Evolutionary conservation across 2,888 invertebrate genomes (phyloP).

Genomic region (Hypercompe scribonia): DNA sequence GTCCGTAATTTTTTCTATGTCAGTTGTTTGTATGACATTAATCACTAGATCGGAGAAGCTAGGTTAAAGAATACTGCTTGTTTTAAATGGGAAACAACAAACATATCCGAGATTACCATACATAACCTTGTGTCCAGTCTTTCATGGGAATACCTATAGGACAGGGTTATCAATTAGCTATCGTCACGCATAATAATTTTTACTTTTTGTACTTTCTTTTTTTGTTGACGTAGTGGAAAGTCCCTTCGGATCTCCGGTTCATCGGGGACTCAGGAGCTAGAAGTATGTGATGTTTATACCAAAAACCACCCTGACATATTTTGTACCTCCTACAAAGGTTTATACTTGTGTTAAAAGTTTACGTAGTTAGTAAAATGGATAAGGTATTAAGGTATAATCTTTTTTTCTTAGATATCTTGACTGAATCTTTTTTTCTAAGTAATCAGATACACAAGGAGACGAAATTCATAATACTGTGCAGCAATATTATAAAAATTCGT

Average conservation of each 20-base stretch:
- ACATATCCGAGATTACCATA: background rate
- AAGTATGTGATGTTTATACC: no score
- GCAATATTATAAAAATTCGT: background rate
- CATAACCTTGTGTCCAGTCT: background rate
- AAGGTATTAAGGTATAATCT: background rate
- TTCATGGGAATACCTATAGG: background rate
- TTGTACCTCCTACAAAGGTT: background rate
- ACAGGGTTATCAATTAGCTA: background rate
- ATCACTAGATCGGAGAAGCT: background rate
- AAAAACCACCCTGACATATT: no score
- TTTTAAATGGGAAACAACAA: background rate
- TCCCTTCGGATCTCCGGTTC: no score
- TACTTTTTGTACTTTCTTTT: no score
- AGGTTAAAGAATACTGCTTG: background rate
- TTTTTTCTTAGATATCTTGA: background rate
- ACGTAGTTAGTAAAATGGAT: background rate
- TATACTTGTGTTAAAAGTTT: background rate
- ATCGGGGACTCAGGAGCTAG: no score
- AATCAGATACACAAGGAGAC: background rate
- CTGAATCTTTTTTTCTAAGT: background rate
- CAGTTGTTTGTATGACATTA: background rate
- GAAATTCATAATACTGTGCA: no score
- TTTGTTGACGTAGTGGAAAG: no score
- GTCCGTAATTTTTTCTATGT: background rate
- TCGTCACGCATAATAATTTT: background rate